Evolutionary conservation across 2,888 invertebrate genomes (phyloP).

Genomic region (Siphlonurus alternatus): DNA sequence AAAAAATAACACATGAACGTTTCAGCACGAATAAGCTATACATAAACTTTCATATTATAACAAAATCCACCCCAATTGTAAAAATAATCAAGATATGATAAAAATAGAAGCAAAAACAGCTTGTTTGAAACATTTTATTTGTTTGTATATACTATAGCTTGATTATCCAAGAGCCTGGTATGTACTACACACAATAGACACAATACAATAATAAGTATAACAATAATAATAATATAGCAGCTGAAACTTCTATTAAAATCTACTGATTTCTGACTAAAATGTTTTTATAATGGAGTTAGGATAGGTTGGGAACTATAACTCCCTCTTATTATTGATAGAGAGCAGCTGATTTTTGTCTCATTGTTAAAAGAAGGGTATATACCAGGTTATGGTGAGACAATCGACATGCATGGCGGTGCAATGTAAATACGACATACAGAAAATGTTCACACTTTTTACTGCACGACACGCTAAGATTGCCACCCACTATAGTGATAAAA

Average conservation of each 20-base stretch:
- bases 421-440: too few species aligned
- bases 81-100: not conserved
- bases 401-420: too few species aligned
- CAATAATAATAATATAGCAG: not conserved
- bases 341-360: not conserved
- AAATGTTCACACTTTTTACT: too few species aligned
- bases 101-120: not conserved
- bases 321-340: not conserved
- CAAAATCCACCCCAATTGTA: not conserved
- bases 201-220: not conserved
- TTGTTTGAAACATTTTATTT: not conserved
- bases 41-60: not conserved
- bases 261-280: not conserved
- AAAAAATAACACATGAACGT: not conserved
- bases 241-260: not conserved
- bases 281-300: not conserved
- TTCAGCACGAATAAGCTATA: not conserved
- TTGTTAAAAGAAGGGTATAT: too few species aligned
- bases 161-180: too few species aligned
- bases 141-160: too few species aligned
- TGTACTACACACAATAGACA: too few species aligned
- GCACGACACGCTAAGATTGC: too few species aligned
- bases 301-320: too few species aligned
- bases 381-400: too few species aligned
- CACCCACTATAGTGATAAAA: too few species aligned